Evolutionary conservation across 2,888 invertebrate genomes (phyloP).

Genomic region (Falcaria lacertinaria): DNA sequence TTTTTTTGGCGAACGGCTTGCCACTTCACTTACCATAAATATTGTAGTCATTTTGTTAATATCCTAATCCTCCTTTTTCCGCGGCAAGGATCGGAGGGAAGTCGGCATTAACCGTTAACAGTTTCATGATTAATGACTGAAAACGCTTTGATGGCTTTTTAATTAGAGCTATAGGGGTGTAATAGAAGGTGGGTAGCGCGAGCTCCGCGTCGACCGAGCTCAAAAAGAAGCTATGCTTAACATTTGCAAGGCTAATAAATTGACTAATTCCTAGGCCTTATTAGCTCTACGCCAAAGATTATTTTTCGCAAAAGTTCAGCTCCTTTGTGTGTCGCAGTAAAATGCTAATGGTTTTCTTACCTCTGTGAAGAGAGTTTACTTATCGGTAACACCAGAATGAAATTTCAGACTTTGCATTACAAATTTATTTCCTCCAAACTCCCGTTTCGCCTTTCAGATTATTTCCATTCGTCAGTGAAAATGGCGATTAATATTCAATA

Average conservation of each 20-base stretch:
- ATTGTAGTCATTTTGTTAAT: conserved; percentile 75
- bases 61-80: conserved; percentile 71
- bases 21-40: conserved; percentile 70
- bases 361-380: conserved; percentile 71
- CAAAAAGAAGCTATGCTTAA: conserved; percentile 27
- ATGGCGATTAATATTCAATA: conserved; percentile 78
- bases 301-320: conserved; percentile 52
- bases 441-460: conserved; percentile 62
- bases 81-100: conserved; percentile 54
- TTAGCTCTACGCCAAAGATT: conserved; percentile 72
- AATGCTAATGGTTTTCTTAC: conserved; percentile 66
- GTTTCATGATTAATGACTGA: conserved; percentile 80
- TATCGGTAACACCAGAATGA: conserved; percentile 71
- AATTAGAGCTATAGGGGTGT: conserved; percentile 79
- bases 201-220: conserved; percentile 29
- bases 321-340: conserved; percentile 51
- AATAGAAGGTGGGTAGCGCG: conserved; percentile 22
- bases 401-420: conserved; percentile 78
- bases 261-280: conserved; percentile 76
- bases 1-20: conserved; percentile 59
- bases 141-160: conserved; percentile 81
- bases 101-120: conserved; percentile 76
- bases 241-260: conserved; percentile 80
- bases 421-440: conserved; percentile 71
- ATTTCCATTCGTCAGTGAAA: conserved; percentile 73